Conservation (phyloP, 2,113 vertebrate species). For the Oncorhynchus mykiss region DNA sequence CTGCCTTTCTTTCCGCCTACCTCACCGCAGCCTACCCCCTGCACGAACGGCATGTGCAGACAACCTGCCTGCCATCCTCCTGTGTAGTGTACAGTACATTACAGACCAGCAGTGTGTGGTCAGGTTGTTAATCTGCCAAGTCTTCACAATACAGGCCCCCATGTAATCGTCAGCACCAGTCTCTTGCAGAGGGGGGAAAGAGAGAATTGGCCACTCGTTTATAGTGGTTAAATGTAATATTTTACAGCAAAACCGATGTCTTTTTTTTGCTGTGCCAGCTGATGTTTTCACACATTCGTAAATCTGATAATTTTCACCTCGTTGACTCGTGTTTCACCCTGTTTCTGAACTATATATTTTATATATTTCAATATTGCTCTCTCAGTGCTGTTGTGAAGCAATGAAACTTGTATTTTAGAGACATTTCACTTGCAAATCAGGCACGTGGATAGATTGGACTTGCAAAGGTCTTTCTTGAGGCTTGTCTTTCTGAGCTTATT, state of each 20-base stretch:
- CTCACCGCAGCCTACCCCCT: conserved; percentile 13
- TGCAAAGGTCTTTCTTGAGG: neutral
- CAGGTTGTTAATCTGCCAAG: conserved; percentile 51
- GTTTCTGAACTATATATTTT: neutral
- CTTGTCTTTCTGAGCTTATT: neutral
- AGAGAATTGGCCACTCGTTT: conserved; percentile 6
- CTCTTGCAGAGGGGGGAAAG: conserved; percentile 24
- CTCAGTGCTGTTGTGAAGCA: neutral
- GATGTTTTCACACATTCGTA: neutral
- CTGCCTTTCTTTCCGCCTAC: conserved; percentile 29
- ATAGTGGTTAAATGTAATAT: neutral
- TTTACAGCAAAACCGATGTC: neutral
- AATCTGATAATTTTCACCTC: neutral
- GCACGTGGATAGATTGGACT: neutral
- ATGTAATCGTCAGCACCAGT: conserved; percentile 42
- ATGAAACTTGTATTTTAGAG: neutral
- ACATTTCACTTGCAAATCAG: neutral
- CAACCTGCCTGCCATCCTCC: conserved; percentile 51
- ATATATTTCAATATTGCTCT: neutral
- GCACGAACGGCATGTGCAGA: neutral
- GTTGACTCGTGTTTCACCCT: neutral
- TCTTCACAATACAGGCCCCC: conserved; percentile 44
- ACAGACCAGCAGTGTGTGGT: conserved; percentile 36
- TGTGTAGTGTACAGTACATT: conserved; percentile 27
- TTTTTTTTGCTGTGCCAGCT: neutral